Evolutionary conservation across 2,797 vertebrate species (phyloP).

Genomic region (Thripadectes ignobilis): DNA sequence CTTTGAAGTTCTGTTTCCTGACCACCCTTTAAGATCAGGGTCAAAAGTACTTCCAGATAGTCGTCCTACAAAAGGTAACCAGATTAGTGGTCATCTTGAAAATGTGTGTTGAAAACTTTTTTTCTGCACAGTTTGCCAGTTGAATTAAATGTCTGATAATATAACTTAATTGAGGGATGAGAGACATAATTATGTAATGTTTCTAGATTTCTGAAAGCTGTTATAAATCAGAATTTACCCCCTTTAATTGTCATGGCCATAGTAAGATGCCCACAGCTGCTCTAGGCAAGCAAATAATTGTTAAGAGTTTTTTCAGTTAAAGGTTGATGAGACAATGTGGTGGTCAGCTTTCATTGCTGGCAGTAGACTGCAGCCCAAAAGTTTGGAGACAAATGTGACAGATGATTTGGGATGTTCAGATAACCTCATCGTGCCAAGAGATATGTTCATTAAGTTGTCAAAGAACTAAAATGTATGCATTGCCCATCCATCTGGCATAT

Average conservation of each 20-base stretch:
- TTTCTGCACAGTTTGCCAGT: not conserved
- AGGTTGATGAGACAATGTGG: not conserved
- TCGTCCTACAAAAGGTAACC: not conserved
- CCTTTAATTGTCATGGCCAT: not conserved
- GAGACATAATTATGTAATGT: not conserved
- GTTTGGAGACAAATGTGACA: conserved; percentile 45
- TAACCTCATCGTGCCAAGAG: conserved; percentile 37
- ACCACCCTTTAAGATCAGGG: not conserved
- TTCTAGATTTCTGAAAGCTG: not conserved
- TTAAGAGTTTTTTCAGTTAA: not conserved
- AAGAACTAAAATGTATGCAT: conserved; percentile 42
- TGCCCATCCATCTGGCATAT: conserved; percentile 34
- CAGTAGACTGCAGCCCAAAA: not conserved
- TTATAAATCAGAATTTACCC: not conserved
- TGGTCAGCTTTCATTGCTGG: conserved; percentile 14
- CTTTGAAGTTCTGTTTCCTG: not conserved
- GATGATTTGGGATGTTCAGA: conserved; percentile 46
- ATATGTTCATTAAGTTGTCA: conserved; percentile 58
- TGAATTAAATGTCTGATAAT: not conserved
- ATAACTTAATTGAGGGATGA: not conserved
- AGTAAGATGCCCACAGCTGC: not conserved
- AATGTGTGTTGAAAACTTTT: not conserved
- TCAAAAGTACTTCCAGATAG: not conserved
- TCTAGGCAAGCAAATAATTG: conserved; percentile 18
- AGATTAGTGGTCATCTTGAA: not conserved